Base-by-base conservation (phyloP, 64 coral and sea anemone species). In the Stylophora pistillata region DNA sequence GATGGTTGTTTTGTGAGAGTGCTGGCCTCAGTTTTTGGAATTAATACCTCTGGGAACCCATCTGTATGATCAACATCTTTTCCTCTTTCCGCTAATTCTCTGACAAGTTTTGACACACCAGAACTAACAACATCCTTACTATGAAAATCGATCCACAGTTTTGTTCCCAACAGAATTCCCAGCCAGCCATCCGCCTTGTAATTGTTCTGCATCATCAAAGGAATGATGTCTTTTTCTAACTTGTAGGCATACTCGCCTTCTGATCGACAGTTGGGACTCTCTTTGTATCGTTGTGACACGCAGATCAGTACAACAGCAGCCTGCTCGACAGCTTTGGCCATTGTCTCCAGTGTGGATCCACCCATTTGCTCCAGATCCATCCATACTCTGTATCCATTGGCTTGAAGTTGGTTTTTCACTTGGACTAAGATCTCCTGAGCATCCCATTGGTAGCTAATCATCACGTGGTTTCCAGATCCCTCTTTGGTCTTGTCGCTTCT, bases 401-500 rank as follows among this genome's bases (percentile, higher is more conserved):
- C 53, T 53, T 87, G 75, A 68, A 92, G 84, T 15, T 78, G 79
- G 63, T 92, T 92, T 56, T 92, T 92, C 17, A 92, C 85, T 71
- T 87, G 30, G 2, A 87, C 71, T 30, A 92, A 73, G 4, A 78
- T 60, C 0, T 77, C 53, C 84, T 92, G 90, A 4, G 70, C 37
- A 71, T 92, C 84, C 90, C 83, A 92, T 72, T 92, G 90, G 84
- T 92, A 92, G 63, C 90, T 92, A 64, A 92, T 92, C 90, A 92
- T 92, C 74, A 92, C 83, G 90, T 92, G 90, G 15, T 92, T 92
- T 63, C 63, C n/a, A n/a, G 21, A 75, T 5, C 18, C 13, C 29
- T 55, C 66, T 69, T 7, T 72, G 11, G 9, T 86, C 66, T 69
- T 28, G 2, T 21, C 27, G 20, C 21, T 21, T 21, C 25, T 68